Evolutionary conservation across 2,113 vertebrate species (phyloP), one percentile per base, ranked within the genome.

Genomic region (Nycticryphes semicollaris): DNA sequence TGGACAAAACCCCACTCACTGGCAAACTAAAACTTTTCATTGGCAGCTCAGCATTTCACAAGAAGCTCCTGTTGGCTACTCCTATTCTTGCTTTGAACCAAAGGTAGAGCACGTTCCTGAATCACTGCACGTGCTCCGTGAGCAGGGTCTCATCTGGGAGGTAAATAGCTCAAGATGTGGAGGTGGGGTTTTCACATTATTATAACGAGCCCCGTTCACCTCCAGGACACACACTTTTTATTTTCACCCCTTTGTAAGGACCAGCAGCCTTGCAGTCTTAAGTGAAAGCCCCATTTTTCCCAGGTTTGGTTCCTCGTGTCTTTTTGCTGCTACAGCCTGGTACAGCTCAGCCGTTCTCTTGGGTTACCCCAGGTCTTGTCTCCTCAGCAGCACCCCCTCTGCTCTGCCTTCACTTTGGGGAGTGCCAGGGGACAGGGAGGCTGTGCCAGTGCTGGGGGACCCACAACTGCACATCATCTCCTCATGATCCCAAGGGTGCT

Each of bases 381-480:
- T 28, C 25, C 60, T 39, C 27, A 37, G 35, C 35, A 17, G 18
- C 60, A 19, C 18, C 60, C 23, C 18, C 10, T 27, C 60, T 13
- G 37, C 37, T 63, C 24, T 25, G 59, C 59, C 59, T 37, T 37
- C 59, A 37, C 16, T 17, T 12, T 5, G 6, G 12, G 35, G 21
- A 13, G 47, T n/a, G 47, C 60, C 20, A 28, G 4, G 4, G 31
- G 7, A 4, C 45, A 43, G 53, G 31, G 20, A 14, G 22, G 12
- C 53, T 0, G 0, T 59, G 51, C 9, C 0, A 2, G 7, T 27
- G 35, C 59, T 17, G 2, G 5, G 10, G 25, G 24, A 64, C 39
- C 8, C 3, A 2, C 6, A 13, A 43, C 57, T 35, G 39, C 37
- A 27, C 22, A 39, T 15, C 22, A 33, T 12, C 4, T 6, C 7